A percentile compares a stretch with the other conserved stretches of the same genome.
Evolutionary conservation across 2,888 invertebrate species (phyloP).

Genomic region (Dynastes hyllus): DNA sequence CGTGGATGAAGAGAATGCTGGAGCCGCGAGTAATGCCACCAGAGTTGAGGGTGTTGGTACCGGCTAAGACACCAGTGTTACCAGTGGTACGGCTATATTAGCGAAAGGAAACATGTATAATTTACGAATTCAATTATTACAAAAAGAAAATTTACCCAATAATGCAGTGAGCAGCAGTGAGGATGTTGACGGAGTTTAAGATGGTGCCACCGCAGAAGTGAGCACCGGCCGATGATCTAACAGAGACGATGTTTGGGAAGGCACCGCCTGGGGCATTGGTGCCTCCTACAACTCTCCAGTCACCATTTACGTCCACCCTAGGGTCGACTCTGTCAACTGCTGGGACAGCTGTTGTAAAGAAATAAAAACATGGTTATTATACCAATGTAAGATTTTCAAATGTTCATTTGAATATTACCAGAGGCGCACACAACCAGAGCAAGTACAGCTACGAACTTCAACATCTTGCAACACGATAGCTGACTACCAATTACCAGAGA

Average conservation of each 20-base stretch:
- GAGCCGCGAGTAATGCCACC: constrained; percentile 71
- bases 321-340: not conserved
- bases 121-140: no score
- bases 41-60: constrained; percentile 70
- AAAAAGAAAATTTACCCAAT: constrained; percentile 13
- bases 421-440: not conserved
- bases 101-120: no score
- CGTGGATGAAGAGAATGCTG: constrained; percentile 69
- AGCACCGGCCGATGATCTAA: constrained; percentile 65
- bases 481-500: no score
- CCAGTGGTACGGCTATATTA: not conserved
- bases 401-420: not conserved
- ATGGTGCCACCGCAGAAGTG: constrained; percentile 74
- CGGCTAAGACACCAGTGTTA: constrained; percentile 69
- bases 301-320: constrained; percentile 40
- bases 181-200: constrained; percentile 71
- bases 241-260: constrained; percentile 70
- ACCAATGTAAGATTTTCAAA: not conserved
- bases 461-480: not conserved
- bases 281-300: constrained; percentile 71
- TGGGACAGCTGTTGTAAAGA: constrained; percentile 28
- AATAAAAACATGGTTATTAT: not conserved
- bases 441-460: constrained; percentile 14
- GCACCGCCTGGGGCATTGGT: constrained; percentile 67
- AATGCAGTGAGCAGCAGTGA: constrained; percentile 74